Evolutionary conservation across 1,140 invertebrate species (phyloP).

Genomic region (Philotrypesis tridentata): DNA sequence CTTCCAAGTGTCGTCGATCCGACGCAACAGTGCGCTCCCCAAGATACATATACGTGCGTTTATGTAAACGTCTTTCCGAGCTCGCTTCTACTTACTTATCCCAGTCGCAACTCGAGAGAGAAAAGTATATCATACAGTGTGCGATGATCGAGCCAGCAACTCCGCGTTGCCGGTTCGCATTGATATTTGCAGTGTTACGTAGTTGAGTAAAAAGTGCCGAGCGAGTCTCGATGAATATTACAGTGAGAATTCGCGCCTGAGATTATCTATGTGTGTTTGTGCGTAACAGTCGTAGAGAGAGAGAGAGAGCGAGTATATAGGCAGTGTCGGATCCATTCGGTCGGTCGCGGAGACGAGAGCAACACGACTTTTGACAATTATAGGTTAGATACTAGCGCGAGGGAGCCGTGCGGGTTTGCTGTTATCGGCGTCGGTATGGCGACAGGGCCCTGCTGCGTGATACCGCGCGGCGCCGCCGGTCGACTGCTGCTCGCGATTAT

Average conservation of each 20-base stretch:
- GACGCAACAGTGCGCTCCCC: not conserved
- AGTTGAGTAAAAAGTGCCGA: not conserved
- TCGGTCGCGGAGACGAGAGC: not conserved
- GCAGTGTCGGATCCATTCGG: no score
- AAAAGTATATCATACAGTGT: not conserved
- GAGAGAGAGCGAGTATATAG: no score
- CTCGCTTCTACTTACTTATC: no score
- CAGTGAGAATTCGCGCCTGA: not conserved
- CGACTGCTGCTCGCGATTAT: not conserved
- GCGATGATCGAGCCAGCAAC: not conserved
- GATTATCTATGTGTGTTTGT: not conserved
- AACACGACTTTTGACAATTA: not conserved
- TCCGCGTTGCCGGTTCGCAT: no score
- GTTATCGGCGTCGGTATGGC: constrained; percentile 24
- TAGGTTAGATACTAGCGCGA: not conserved
- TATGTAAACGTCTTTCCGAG: not conserved
- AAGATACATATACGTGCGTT: not conserved
- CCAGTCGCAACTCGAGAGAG: no score
- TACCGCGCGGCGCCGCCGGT: constrained; percentile 3
- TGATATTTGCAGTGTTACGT: not conserved
- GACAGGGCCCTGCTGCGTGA: not conserved
- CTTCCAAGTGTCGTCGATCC: not conserved
- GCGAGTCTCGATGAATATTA: no score
- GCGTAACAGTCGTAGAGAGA: no score
- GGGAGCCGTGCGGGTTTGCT: not conserved